phyloP scores from a whole-genome alignment of 2,797 vertebrate species.

The Cynodonichthys magdalenae region DNA sequence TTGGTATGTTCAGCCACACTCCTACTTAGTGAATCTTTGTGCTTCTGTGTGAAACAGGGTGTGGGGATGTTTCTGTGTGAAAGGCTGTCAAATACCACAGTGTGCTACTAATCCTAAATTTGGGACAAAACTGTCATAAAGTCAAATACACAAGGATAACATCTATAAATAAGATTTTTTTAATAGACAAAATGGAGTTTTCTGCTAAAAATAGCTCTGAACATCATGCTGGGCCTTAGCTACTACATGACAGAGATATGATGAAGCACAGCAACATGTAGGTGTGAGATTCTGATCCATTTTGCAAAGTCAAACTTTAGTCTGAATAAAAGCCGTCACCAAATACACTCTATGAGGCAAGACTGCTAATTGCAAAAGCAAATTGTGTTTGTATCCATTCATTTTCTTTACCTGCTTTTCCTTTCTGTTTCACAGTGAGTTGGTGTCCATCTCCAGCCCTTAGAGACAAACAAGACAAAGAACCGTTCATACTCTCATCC shows the following conservation, averaged over 20 bases:
- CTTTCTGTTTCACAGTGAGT: too few relatives aligned
- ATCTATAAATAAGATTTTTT: neutral
- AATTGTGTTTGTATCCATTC: neutral
- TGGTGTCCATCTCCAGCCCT: too few relatives aligned
- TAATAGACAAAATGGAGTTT: neutral
- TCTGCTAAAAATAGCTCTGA: slow-evolving; percentile 8
- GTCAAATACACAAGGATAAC: neutral
- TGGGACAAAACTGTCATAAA: neutral
- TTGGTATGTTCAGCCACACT: slow-evolving; percentile 39
- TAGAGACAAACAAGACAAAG: too few relatives aligned
- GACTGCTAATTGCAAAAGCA: neutral
- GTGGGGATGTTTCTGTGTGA: slow-evolving; percentile 46
- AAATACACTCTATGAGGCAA: neutral
- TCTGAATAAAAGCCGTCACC: slow-evolving; percentile 26
- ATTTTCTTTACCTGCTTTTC: too few relatives aligned
- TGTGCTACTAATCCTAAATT: slow-evolving; percentile 1
- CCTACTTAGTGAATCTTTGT: slow-evolving; percentile 39
- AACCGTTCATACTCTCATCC: too few relatives aligned
- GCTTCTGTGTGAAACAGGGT: slow-evolving; percentile 50
- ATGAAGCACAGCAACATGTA: slow-evolving; percentile 47
- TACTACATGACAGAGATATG: slow-evolving; percentile 16
- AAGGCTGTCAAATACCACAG: slow-evolving; percentile 19
- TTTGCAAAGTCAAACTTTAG: slow-evolving; percentile 46
- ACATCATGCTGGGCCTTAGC: slow-evolving; percentile 6
- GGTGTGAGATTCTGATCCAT: slow-evolving; percentile 63